These are phyloP conservation scores for Turritopsis rubra DNA, from an alignment of 30 jellyfish, hydroid and myxozoan species.

Conservation along the genomic window DNA sequence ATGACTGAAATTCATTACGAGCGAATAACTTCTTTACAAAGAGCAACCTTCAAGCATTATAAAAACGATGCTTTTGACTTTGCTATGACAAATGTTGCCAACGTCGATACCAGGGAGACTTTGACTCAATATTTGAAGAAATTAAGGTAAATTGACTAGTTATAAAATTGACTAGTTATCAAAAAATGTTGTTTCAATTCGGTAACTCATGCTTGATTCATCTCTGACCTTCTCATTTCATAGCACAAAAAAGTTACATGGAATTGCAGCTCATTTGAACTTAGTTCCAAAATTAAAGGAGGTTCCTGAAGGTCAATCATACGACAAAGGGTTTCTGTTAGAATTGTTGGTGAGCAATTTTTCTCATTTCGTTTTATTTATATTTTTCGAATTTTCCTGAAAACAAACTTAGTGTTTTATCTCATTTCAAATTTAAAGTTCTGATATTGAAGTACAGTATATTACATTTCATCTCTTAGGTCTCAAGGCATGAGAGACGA, in stretches of 20 bases:
- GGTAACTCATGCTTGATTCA: neutral
- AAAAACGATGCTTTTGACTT: constrained; percentile 73
- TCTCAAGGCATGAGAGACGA: constrained; percentile 83
- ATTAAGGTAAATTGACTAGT: constrained; percentile 41
- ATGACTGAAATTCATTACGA: constrained; percentile 82
- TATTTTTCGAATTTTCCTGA: neutral
- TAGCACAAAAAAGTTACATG: constrained; percentile 72
- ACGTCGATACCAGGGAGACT: constrained; percentile 80
- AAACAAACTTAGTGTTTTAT: neutral
- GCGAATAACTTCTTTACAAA: constrained; percentile 74
- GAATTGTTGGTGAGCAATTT: constrained; percentile 67
- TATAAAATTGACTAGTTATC: neutral
- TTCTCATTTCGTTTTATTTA: neutral
- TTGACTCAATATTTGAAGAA: constrained; percentile 61
- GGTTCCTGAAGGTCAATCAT: constrained; percentile 48
- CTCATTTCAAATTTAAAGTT: neutral
- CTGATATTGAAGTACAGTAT: neutral
- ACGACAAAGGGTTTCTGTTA: constrained; percentile 51
- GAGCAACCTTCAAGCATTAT: constrained; percentile 82
- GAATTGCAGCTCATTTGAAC: constrained; percentile 77
- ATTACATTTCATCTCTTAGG: constrained; percentile 20
- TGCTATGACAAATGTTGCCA: constrained; percentile 82
- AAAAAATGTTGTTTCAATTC: neutral
- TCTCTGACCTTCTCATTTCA: neutral
- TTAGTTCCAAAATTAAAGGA: constrained; percentile 61